Base-by-base conservation (phyloP, 1,140 invertebrate genomes). In the Dreissena rostriformis region DNA sequence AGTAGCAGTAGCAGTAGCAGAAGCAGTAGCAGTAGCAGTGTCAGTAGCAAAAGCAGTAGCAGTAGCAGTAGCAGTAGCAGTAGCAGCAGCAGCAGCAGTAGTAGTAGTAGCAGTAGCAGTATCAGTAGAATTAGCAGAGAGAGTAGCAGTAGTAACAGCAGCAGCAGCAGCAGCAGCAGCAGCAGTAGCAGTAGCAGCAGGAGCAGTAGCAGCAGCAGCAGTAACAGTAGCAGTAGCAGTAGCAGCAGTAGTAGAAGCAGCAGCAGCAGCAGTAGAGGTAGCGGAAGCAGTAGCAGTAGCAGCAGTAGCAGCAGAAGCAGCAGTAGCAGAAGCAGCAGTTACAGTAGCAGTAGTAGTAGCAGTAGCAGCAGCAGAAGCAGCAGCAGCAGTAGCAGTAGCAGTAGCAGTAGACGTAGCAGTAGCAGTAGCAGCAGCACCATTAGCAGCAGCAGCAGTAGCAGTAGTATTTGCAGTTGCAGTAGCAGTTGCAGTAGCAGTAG, bases 151-250 rank as follows among this genome's bases (percentile, higher is more conserved):
- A 63, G 52, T 19, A 61, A 14, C 10, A 76, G 73, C 28, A 76
- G 73, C 57, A 61, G 8, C 1, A 76, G 73, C 12, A 76, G 52
- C 28, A 63, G 73, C 52, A 76, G 96, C 22, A 93, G 94, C 49
- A 93, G 95, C 22, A 95, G 96, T 70, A 94, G 96, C 19, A 95
- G 94, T 81, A 91, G 92, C 72, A 94, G 95, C 76, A 95, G 96
- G 55, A 94, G 95, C 70, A 82, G 72, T 73, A 86, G 28, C 66
- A 82, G 52, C 28, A 76, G 51, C 52, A 76, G 73, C 1, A 57
- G 73, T 8, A 57, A 10, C 19, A 5, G 72, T 55, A 51, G 26
- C 4, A 19, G 49, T n/a, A n/a, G 24, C 52, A n/a, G 72, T 55
- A 53, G 24, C 53, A 53, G 72, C 19, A 53, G 11, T 8, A 53